Percentiles rank a stretch among this genome's conserved stretches.
Conservation (phyloP, 2,888 invertebrate genomes). For the Tricholauxania praeusta region DNA sequence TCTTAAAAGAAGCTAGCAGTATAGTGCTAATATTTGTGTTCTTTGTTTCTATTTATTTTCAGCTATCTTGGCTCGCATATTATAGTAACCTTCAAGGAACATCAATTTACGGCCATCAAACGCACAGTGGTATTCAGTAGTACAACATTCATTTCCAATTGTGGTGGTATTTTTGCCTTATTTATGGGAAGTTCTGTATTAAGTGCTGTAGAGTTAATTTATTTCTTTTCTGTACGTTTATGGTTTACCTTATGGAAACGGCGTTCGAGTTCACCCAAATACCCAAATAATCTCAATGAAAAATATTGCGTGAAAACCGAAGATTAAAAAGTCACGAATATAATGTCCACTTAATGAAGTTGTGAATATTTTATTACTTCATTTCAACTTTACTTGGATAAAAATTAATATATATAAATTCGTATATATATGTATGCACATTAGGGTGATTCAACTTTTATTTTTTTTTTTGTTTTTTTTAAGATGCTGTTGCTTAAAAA, state of each 20-base stretch:
- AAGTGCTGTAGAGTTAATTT: conserved; percentile 70
- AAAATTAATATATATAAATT: too few species aligned
- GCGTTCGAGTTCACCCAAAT: conserved; percentile 50
- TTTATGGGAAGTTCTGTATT: conserved; percentile 67
- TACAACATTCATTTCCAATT: conserved; percentile 77
- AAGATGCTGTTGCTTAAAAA: too few species aligned
- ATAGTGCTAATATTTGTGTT: too few species aligned
- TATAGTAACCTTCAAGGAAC: conserved; percentile 78
- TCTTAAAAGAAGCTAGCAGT: background rate
- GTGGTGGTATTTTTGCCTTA: conserved; percentile 74
- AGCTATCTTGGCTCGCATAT: conserved; percentile 72
- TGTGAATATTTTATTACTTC: too few species aligned
- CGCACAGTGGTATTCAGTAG: conserved; percentile 76
- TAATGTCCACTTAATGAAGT: too few species aligned
- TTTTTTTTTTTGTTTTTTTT: too few species aligned
- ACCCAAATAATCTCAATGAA: too few species aligned
- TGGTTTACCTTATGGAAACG: conserved; percentile 57
- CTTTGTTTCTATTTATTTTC: conserved; percentile 45
- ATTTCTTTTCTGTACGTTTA: conserved; percentile 69
- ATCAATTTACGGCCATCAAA: conserved; percentile 77
- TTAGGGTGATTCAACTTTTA: too few species aligned
- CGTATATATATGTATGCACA: too few species aligned
- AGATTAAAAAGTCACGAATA: too few species aligned
- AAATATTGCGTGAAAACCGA: too few species aligned
- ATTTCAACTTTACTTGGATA: too few species aligned